Conservation (phyloP, 2,113 vertebrate genomes). For the Tauraco erythrolophus region DNA sequence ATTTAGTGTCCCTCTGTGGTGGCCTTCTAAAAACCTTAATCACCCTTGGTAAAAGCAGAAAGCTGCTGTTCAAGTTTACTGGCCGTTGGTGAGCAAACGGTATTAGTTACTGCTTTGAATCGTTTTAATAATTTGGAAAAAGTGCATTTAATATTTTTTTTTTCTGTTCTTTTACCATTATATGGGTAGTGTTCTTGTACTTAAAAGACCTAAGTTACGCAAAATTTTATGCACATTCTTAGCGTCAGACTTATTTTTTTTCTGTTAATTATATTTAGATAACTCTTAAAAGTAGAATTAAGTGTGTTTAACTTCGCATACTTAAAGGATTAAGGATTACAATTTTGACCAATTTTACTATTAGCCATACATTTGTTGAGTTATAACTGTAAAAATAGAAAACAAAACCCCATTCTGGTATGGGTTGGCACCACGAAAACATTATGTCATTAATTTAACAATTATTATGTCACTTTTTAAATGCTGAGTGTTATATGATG, state of each 20-base stretch:
- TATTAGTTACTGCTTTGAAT: not conserved
- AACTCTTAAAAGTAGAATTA: not conserved
- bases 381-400: not conserved
- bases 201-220: not conserved
- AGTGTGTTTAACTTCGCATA: not conserved
- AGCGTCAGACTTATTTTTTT: not conserved
- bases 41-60: constrained; percentile 41
- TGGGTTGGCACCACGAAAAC: not conserved
- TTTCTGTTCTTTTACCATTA: not conserved
- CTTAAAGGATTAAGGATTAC: not conserved
- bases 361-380: not conserved
- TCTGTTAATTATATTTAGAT: not conserved
- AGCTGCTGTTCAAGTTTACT: constrained; percentile 6
- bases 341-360: not conserved
- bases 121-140: not conserved
- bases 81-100: not conserved
- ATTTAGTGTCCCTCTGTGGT: constrained; percentile 60
- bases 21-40: constrained; percentile 53
- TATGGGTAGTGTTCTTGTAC: not conserved
- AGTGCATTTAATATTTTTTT: not conserved
- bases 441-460: not conserved
- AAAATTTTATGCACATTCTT: not conserved
- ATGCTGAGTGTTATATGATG: not conserved
- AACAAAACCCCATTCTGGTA: not conserved
- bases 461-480: not conserved